Percentiles rank a stretch among this genome's conserved stretches.
Evolutionary conservation across 2,888 invertebrate genomes (phyloP).

Genomic region (Nemotelus nigrinus): DNA sequence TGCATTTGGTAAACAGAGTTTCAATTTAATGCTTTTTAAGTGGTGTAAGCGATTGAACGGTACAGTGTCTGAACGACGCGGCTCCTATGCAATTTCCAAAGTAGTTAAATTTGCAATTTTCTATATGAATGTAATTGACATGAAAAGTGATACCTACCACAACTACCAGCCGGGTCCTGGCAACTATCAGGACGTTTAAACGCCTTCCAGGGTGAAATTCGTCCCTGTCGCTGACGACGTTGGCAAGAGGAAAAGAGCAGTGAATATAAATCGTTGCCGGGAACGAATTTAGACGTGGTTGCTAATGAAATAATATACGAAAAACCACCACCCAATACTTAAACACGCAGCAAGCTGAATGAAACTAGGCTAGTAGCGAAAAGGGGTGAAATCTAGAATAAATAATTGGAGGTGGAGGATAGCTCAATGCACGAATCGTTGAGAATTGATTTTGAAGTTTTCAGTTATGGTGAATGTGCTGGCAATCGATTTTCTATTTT

Average conservation of each 20-base stretch:
- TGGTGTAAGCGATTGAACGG: slow-evolving; percentile 39
- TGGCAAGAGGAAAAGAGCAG: slow-evolving; percentile 34
- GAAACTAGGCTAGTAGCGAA: slow-evolving; percentile 39
- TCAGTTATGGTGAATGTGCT: background rate
- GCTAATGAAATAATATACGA: slow-evolving; percentile 37
- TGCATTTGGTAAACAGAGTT: slow-evolving; percentile 40
- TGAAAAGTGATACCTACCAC: slow-evolving; percentile 43
- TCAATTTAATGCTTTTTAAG: slow-evolving; percentile 44
- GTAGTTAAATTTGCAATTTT: slow-evolving; percentile 43
- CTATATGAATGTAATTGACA: slow-evolving; percentile 44
- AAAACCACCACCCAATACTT: background rate
- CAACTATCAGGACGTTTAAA: slow-evolving; percentile 18
- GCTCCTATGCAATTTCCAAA: slow-evolving; percentile 36
- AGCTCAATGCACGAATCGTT: slow-evolving; percentile 29
- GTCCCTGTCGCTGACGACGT: slow-evolving; percentile 1
- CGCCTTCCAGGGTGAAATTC: slow-evolving; percentile 23
- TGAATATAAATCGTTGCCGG: slow-evolving; percentile 31
- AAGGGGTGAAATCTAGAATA: slow-evolving; percentile 16
- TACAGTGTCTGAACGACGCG: background rate
- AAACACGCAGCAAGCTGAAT: background rate
- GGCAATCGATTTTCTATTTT: slow-evolving; percentile 10
- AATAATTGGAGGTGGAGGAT: slow-evolving; percentile 24
- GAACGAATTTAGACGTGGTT: slow-evolving; percentile 37
- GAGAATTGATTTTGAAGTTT: slow-evolving; percentile 15
- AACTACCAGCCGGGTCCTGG: slow-evolving; percentile 18